phyloP scores from a whole-genome alignment of 2,888 invertebrate genomes.

The Teleogryllus oceanicus region DNA sequence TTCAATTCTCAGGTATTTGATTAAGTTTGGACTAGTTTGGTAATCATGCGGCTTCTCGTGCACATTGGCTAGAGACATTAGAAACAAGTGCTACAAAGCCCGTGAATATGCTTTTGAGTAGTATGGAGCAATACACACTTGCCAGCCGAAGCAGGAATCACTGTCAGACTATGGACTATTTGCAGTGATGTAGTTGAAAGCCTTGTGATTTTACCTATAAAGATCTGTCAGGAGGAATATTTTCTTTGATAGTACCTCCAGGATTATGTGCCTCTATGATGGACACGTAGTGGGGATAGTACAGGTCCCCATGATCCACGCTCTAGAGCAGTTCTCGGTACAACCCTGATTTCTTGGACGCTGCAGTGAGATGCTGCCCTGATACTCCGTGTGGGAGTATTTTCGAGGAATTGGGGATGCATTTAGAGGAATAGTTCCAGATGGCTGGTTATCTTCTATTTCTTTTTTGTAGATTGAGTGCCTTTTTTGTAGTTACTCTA shows the following conservation, averaged over 20 bases:
- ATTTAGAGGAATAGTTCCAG: background rate
- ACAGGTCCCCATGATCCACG: background rate
- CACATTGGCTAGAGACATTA: background rate
- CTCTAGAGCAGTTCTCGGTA: background rate
- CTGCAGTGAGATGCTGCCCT: background rate
- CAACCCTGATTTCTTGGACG: background rate
- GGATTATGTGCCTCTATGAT: background rate
- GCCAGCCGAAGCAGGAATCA: background rate
- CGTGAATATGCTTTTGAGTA: background rate
- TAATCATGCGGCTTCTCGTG: background rate
- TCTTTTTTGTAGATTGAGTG: conserved; percentile 18
- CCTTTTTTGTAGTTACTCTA: conserved; percentile 18
- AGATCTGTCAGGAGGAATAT: conserved; percentile 9
- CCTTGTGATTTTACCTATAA: background rate
- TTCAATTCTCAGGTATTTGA: conserved; percentile 9
- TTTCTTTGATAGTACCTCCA: background rate
- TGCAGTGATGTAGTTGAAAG: background rate
- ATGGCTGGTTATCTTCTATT: background rate
- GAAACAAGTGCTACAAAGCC: background rate
- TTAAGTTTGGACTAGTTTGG: conserved; percentile 3
- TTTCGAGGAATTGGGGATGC: background rate
- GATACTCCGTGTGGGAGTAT: background rate
- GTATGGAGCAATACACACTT: background rate
- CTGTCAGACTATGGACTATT: background rate
- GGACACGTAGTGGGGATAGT: background rate